Conservation (phyloP, 2,888 invertebrate species). For the Lepidonotus clava region DNA sequence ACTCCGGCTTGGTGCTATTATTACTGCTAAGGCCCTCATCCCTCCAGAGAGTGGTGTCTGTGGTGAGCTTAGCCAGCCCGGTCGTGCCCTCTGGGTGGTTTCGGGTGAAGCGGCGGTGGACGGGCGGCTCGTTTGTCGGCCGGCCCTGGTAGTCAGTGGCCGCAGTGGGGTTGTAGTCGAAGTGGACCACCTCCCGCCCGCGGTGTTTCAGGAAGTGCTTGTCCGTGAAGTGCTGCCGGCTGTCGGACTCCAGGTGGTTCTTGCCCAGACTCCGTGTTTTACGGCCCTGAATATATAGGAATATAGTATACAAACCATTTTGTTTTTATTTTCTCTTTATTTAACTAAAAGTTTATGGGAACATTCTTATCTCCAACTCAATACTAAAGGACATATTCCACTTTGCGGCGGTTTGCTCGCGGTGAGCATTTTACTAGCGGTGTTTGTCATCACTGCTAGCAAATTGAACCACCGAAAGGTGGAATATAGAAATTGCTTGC, state of each 20-base stretch:
- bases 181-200: conserved; percentile 62
- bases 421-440: no score
- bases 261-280: conserved; percentile 69
- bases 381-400: no score
- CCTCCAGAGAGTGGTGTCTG: conserved; percentile 70
- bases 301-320: background rate
- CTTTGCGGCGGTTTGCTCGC: no score
- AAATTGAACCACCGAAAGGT: no score
- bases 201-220: conserved; percentile 70
- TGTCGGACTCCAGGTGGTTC: conserved; percentile 64
- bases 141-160: conserved; percentile 67
- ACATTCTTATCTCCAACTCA: no score
- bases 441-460: no score
- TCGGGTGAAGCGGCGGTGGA: conserved; percentile 69
- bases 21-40: no score
- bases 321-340: background rate
- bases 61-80: conserved; percentile 66
- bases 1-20: conserved; percentile 60
- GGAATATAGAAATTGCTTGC: no score
- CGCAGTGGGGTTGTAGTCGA: conserved; percentile 70
- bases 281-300: conserved; percentile 66
- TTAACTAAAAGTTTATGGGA: background rate
- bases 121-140: conserved; percentile 66
- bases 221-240: conserved; percentile 72
- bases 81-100: conserved; percentile 65